Evolutionary conservation across 2,888 invertebrate species (phyloP).

Genomic region (Macaria notata): DNA sequence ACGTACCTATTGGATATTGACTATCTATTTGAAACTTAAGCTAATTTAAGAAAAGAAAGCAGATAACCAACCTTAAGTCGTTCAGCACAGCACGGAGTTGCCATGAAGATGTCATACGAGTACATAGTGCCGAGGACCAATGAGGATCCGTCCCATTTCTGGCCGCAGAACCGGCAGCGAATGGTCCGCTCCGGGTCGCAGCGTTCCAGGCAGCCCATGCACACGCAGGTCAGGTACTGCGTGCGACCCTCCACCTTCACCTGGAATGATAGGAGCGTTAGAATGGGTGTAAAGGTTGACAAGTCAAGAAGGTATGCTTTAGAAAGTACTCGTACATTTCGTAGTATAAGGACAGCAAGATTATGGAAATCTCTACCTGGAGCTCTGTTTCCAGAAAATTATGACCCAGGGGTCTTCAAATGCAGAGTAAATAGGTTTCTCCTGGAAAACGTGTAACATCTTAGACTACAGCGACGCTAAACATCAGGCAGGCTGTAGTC

Average conservation of each 20-base stretch:
- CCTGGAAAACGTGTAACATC: no score
- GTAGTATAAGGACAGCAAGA: no score
- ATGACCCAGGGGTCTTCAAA: no score
- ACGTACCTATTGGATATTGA: no score
- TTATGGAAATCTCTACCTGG: no score
- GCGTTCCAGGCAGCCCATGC: constrained; percentile 96
- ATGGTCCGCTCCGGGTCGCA: constrained; percentile 88
- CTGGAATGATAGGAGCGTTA: constrained; percentile 64
- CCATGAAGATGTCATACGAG: constrained; percentile 98
- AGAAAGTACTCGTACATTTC: no score
- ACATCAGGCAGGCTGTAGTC: no score
- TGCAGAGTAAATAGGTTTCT: no score
- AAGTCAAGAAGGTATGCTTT: neutral
- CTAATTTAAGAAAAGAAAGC: no score
- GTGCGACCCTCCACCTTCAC: constrained; percentile 95
- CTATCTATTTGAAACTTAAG: no score
- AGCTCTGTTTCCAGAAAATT: no score
- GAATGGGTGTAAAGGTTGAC: neutral
- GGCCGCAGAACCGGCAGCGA: constrained; percentile 92
- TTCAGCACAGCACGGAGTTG: constrained; percentile 97
- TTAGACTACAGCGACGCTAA: no score
- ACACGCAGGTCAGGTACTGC: constrained; percentile 95
- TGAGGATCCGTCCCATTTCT: constrained; percentile 96
- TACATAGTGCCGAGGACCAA: constrained; percentile 98
- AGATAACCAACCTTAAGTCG: constrained; percentile 87